Percentiles rank a stretch among this genome's conserved stretches.
Evolutionary conservation across 2,113 vertebrate genomes (phyloP).

Genomic region (Emberiza fucata): DNA sequence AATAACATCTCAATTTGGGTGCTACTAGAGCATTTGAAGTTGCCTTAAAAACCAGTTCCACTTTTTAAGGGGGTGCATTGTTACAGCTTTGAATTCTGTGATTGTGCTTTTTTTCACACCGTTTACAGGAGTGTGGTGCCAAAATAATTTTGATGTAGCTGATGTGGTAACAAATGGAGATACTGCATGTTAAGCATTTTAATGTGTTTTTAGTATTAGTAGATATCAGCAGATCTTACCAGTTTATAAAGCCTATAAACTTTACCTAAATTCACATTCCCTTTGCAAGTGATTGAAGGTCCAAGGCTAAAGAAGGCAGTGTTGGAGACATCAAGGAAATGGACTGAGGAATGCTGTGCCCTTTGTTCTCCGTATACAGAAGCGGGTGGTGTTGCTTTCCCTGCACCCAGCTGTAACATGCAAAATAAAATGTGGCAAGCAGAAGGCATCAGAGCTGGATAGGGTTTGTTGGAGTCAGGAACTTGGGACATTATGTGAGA

Average conservation of each 20-base stretch:
- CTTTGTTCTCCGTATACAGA: not conserved
- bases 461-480: not conserved
- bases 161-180: not conserved
- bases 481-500: fast-evolving
- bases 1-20: not conserved
- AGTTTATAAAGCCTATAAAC: not conserved
- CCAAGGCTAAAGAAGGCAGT: fast-evolving
- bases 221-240: not conserved
- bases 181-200: not conserved
- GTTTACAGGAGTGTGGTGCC: fast-evolving
- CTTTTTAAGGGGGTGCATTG: not conserved
- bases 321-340: not conserved
- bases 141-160: not conserved
- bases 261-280: not conserved
- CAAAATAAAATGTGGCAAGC: not conserved
- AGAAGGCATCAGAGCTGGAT: not conserved
- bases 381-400: not conserved
- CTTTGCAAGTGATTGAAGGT: not conserved
- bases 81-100: not conserved
- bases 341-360: not conserved
- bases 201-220: not conserved
- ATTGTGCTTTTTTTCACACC: not conserved
- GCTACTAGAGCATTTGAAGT: not conserved
- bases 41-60: not conserved
- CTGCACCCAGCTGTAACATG: not conserved